Base-by-base conservation (phyloP, 1,140 invertebrate genomes). In the Sycobia sp. region DNA sequence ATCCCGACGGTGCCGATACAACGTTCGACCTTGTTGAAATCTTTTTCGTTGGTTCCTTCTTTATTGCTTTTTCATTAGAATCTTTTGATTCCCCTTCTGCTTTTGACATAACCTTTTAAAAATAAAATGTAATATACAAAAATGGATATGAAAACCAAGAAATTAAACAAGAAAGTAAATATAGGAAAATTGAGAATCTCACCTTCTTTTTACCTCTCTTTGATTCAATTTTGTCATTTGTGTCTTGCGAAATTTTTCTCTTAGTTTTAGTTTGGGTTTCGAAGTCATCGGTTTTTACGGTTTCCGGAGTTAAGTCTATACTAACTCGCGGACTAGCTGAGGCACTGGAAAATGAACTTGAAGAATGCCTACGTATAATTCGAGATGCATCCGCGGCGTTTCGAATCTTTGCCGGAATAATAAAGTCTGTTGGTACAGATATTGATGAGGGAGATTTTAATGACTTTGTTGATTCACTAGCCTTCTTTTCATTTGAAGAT, bases 261-360 rank as follows among this genome's bases (percentile, higher is more conserved):
- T 69, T 73, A 0, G 55, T 43, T 60, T 60, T 25, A 1, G 39
- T 29, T 18, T 49, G 32, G 20, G 10, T 49, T 51, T 74, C 73
- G 41, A 61, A 36, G 18, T 72, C 70, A 0, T 76, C 71, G n/a
- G 39, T 7, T 46, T 59, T 59, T 39, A 66, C 58, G 13, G 10
- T 62, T 0, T 75, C 73, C 0, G 39, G n/a, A 11, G 69, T 58
- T 11, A 68, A 53, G 23, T 81, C 78, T 11, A 79, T 58, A 55
- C 76, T 79, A 13, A 78, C 76, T 58, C 80, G 66, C 3, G 84
- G 83, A 70, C 85, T 87, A 16, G 76, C 79, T n/a, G 82, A 83
- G 3, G 86, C 86, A 74, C 90, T 91, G 0, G 91, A 92, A 76
- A 89, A 91, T 13, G 90, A 92, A 73, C 90, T 92, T 54, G 90